These are phyloP conservation scores for Holcopasites calliopsidis DNA, from an alignment of 1,140 invertebrate species.

Conservation along the genomic window DNA sequence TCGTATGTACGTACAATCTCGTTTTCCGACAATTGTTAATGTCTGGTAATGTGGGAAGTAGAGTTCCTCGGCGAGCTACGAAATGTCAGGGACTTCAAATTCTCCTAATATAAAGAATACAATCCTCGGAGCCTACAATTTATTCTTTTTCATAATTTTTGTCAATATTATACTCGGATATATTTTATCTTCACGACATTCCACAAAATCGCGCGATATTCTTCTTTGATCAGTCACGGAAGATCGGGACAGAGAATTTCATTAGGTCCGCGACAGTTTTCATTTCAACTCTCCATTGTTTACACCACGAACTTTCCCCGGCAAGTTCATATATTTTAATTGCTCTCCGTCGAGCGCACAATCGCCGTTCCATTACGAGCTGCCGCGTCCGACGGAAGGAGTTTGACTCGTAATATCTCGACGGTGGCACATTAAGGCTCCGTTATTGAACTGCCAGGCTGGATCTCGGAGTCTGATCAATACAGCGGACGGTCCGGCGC, in stretches of 20 bases:
- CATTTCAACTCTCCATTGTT: background rate
- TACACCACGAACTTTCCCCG: background rate
- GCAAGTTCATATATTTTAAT: constrained; percentile 17
- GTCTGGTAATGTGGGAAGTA: too few species aligned
- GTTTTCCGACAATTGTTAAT: too few species aligned
- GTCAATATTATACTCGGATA: background rate
- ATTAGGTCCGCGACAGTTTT: constrained; percentile 10
- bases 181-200: background rate
- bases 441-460: constrained; percentile 44
- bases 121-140: too few species aligned
- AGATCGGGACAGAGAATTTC: background rate
- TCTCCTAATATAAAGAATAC: too few species aligned
- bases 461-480: constrained; percentile 41
- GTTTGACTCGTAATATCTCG: constrained; percentile 42
- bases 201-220: too few species aligned
- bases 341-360: background rate
- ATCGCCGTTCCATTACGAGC: constrained; percentile 33
- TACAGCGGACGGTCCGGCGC: background rate
- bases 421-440: constrained; percentile 40
- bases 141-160: background rate
- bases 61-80: too few species aligned
- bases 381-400: background rate
- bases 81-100: too few species aligned
- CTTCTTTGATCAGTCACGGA: background rate
- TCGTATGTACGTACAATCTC: too few species aligned